Base-by-base conservation (phyloP, 2,113 vertebrate genomes). In the Pseudorasbora parva region DNA sequence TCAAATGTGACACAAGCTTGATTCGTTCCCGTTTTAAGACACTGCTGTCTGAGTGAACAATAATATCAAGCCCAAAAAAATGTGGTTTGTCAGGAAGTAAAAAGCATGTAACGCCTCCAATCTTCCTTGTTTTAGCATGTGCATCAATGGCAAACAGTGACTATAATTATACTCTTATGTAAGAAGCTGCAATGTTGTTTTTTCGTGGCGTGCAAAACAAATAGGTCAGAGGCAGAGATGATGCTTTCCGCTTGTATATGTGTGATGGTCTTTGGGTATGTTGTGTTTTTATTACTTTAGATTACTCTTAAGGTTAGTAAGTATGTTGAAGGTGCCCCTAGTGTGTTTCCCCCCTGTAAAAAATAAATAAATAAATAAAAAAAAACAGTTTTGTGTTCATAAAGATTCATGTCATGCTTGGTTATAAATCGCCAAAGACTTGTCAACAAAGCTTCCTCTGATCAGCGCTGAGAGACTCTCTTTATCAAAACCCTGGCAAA, bases 61-160 rank as follows among this genome's bases (percentile, higher is more conserved):
- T 19, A 49, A 79, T 47, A 64, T 62, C 14, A 83, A 43, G 64
- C 73, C 72, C 54, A 45, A 81, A 25, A 54, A 86, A 56, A 75
- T n/a, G 4, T n/a, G 25, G 56, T 59, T 78, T 81, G 66, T 78
- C 49, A 37, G 19, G 19, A 82, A 75, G 76, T n/a, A 51, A 78
- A 82, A 76, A 51, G 60, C 59, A 83, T 80, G 78, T 76, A 76
- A 19, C 72, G 14, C 45, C 77, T 84, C 54, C 33, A 23, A 79
- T 68, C 56, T 82, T 59, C 25, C 66, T 86, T 72, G 54, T 80
- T 81, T 86, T 59, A 84, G 59, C 85, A 75, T 86, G 51, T n/a
- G 21, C 27, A 86, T 43, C 64, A 74, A 77, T 56, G 23, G 11
- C 66, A 75, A 62, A 84, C 73, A 71, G 62, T 80, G 73, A 57